Conservation (phyloP, 2,797 vertebrate genomes). For the Paedocypris micromegethes region DNA sequence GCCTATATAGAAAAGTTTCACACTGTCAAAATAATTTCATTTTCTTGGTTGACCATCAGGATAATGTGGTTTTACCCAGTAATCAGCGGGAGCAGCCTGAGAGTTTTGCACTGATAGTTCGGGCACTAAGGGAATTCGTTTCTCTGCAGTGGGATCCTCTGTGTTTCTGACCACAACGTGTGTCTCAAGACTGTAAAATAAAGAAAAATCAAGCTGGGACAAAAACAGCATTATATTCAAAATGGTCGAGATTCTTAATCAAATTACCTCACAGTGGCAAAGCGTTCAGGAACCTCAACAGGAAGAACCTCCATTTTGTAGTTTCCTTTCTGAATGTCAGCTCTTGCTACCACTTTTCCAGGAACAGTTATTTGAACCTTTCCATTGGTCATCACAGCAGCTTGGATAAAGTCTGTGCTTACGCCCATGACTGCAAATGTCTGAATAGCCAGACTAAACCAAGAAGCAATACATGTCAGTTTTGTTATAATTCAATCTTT, state of each 20-base stretch:
- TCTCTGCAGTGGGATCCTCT: constrained; percentile 63
- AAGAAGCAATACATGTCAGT: neutral
- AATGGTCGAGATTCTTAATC: neutral
- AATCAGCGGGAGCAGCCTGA: constrained; percentile 38
- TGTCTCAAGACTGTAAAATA: constrained; percentile 67
- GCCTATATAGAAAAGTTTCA: constrained; percentile 45
- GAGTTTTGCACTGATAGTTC: constrained; percentile 34
- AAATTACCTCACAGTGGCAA: constrained; percentile 60
- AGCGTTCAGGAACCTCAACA: constrained; percentile 60
- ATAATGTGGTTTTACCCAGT: constrained; percentile 54
- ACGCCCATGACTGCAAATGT: constrained; percentile 73
- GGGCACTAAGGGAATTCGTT: constrained; percentile 65
- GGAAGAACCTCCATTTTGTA: constrained; percentile 71
- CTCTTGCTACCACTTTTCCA: constrained; percentile 55
- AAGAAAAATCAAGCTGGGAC: constrained; percentile 1
- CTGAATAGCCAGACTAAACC: constrained; percentile 64
- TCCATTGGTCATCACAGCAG: constrained; percentile 58
- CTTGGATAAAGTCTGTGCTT: constrained; percentile 69
- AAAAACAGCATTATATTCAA: neutral
- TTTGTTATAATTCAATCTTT: neutral
- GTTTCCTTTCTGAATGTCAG: constrained; percentile 65
- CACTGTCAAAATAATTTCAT: no score
- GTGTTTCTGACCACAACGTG: constrained; percentile 71
- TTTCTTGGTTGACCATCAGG: no score
- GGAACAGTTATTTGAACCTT: constrained; percentile 59